Evolutionary conservation across 2,113 vertebrate genomes (phyloP).

Genomic region (Miniopterus natalensis): DNA sequence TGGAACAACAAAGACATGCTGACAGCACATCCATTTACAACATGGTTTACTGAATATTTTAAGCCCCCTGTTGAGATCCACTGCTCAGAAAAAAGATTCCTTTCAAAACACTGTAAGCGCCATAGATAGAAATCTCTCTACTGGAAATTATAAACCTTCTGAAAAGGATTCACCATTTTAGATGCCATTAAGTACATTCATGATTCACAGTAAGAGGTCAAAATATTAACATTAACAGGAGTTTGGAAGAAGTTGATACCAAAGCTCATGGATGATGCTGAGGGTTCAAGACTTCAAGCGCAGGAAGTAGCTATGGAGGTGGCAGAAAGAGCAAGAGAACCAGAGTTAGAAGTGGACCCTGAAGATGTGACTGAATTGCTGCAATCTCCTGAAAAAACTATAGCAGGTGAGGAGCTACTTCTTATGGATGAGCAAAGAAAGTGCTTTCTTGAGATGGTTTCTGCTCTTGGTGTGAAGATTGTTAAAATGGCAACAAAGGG

Average conservation of each 20-base stretch:
- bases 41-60: not conserved
- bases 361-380: too few species aligned
- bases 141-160: too few species aligned
- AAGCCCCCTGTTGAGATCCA: not conserved
- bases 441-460: not conserved
- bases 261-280: not conserved
- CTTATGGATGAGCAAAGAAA: too few species aligned
- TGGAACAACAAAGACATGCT: not conserved
- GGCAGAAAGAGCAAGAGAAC: not conserved
- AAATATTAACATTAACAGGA: not conserved
- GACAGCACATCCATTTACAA: not conserved
- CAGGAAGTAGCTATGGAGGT: not conserved
- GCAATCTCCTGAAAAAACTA: too few species aligned
- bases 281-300: not conserved
- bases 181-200: too few species aligned
- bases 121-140: too few species aligned
- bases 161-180: too few species aligned
- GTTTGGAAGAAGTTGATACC: not conserved
- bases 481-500: not conserved
- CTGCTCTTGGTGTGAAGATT: not conserved
- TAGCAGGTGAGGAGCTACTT: too few species aligned
- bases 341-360: not conserved
- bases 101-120: too few species aligned
- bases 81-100: not conserved
- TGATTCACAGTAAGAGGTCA: too few species aligned